Percentiles rank a stretch among this genome's conserved stretches.
phyloP scores from a whole-genome alignment of 2,113 vertebrate genomes.

The Platichthys flesus region DNA sequence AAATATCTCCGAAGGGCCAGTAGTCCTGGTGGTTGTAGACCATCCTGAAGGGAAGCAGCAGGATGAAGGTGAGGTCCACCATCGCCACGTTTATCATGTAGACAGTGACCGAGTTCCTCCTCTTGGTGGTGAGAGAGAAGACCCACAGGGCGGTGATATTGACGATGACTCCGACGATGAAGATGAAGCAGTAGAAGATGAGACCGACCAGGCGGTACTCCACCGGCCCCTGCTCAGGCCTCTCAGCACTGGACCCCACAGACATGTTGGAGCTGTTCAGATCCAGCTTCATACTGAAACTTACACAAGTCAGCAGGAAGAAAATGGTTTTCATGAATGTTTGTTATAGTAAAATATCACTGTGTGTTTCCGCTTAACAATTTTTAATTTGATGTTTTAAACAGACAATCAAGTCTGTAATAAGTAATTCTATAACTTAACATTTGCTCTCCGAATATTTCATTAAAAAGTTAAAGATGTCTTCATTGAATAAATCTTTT shows the following conservation, averaged over 20 bases:
- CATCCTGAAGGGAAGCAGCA: conserved; percentile 91
- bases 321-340: neutral
- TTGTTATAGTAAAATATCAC: too few species aligned
- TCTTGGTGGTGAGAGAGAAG: conserved; percentile 96
- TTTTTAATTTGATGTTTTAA: too few species aligned
- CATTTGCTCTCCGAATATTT: too few species aligned
- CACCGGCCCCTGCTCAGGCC: conserved; percentile 70
- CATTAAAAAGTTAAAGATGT: too few species aligned
- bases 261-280: conserved; percentile 65
- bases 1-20: conserved; percentile 91
- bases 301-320: neutral
- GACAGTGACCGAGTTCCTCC: conserved; percentile 91
- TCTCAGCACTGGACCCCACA: neutral
- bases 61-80: conserved; percentile 89
- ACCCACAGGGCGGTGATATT: conserved; percentile 95
- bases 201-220: conserved; percentile 87
- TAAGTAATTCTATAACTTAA: too few species aligned
- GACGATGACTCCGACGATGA: conserved; percentile 88
- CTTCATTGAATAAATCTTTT: too few species aligned
- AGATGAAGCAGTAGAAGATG: conserved; percentile 89
- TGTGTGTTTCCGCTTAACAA: too few species aligned
- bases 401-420: too few species aligned
- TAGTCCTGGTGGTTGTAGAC: conserved; percentile 84
- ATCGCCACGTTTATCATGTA: conserved; percentile 97
- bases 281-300: conserved; percentile 55